These are phyloP conservation scores for Geothlypis trichas DNA, from an alignment of 2,113 vertebrate genomes.

Conservation along the genomic window DNA sequence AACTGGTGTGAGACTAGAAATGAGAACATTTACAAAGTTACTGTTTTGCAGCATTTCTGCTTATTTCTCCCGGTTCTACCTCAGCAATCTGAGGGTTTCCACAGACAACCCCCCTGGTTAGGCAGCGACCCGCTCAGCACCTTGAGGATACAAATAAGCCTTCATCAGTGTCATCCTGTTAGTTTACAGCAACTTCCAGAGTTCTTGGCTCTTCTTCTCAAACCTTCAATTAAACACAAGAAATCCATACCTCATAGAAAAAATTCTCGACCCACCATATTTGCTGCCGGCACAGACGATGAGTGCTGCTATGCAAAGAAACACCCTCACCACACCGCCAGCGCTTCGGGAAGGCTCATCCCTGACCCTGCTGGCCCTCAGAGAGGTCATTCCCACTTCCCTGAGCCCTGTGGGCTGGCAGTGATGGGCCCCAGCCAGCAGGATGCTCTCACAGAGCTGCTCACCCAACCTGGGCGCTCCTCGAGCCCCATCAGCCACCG, in stretches of 20 bases:
- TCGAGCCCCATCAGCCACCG: rapidly evolving
- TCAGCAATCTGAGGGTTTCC: neutral
- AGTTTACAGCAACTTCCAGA: neutral
- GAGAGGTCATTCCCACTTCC: rapidly evolving
- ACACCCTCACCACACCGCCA: neutral
- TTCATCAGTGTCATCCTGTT: neutral
- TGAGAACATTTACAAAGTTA: neutral
- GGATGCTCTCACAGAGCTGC: neutral
- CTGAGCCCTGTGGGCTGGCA: neutral
- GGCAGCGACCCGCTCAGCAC: neutral
- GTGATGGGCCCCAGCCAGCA: rapidly evolving
- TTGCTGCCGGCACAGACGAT: rapidly evolving
- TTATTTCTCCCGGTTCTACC: neutral
- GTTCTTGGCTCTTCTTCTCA: neutral
- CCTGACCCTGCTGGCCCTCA: rapidly evolving
- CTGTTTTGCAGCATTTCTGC: neutral
- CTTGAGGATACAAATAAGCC: neutral
- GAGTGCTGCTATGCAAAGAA: rapidly evolving
- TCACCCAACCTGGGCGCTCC: rapidly evolving
- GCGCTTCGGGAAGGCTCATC: rapidly evolving
- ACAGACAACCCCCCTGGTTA: neutral
- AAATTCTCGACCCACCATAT: rapidly evolving
- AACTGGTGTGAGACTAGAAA: neutral
- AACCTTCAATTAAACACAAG: neutral
- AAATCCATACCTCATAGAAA: neutral